These are phyloP conservation scores for Dicerorhinus sumatrensis DNA, from an alignment of 2,113 vertebrate genomes.

Conservation along the genomic window DNA sequence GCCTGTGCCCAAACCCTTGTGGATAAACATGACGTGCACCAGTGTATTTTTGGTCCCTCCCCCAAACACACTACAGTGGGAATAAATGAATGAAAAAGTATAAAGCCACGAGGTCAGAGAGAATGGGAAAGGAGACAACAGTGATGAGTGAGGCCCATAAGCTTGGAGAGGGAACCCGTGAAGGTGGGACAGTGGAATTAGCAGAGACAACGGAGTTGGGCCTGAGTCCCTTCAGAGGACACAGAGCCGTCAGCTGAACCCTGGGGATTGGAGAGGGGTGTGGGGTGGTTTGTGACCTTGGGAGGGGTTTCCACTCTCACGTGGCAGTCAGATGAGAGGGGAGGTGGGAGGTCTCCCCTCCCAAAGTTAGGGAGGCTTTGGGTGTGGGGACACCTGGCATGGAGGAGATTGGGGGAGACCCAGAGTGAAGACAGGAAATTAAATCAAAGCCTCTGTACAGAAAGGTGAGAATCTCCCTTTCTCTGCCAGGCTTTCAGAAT, in stretches of 20 bases:
- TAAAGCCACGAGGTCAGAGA: neutral
- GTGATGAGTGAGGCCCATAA: neutral
- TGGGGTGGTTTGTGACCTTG: too few relatives aligned
- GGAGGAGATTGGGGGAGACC: neutral
- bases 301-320: accelerated
- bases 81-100: too few relatives aligned
- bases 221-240: neutral
- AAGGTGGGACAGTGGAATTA: neutral
- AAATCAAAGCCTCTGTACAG: neutral
- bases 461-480: neutral
- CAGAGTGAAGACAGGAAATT: neutral
- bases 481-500: neutral
- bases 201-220: accelerated
- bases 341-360: neutral
- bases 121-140: neutral
- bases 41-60: neutral
- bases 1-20: neutral
- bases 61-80: neutral
- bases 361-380: neutral
- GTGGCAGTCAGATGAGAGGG: neutral
- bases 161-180: neutral
- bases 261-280: too few relatives aligned
- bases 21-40: neutral
- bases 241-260: accelerated
- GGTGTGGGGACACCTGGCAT: neutral